Conservation (phyloP, 2,888 invertebrate genomes). For the Thereva nobilitata region DNA sequence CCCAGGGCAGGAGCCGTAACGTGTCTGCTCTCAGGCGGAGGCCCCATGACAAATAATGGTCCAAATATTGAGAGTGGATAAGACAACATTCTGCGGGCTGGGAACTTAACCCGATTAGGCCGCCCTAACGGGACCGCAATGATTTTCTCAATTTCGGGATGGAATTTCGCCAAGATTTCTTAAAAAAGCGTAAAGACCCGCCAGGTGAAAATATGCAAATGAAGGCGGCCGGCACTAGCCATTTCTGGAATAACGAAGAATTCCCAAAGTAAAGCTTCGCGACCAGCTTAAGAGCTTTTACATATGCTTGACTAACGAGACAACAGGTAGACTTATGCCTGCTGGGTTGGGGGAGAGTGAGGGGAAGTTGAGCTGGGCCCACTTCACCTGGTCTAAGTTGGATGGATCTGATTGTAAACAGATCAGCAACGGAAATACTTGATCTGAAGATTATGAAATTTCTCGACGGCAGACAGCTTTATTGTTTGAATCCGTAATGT, state of each 20-base stretch:
- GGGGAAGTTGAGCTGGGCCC: neutral
- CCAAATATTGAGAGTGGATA: no score
- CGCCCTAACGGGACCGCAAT: slow-evolving; percentile 24
- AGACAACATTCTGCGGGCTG: no score
- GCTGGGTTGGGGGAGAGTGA: no score
- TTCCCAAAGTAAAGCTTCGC: no score
- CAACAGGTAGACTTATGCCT: no score
- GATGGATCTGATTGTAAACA: neutral
- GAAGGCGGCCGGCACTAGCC: slow-evolving; percentile 4
- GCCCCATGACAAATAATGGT: no score
- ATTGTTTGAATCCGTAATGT: slow-evolving; percentile 20
- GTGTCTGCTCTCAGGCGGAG: no score
- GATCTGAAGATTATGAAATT: slow-evolving; percentile 29
- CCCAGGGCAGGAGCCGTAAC: no score
- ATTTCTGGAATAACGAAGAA: no score
- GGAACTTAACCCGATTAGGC: slow-evolving; percentile 11
- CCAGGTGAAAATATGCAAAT: slow-evolving; percentile 29
- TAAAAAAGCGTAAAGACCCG: slow-evolving; percentile 5
- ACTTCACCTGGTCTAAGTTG: neutral
- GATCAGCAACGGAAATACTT: slow-evolving; percentile 25
- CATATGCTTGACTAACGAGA: no score
- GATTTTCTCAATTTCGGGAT: slow-evolving; percentile 2
- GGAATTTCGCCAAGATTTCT: neutral
- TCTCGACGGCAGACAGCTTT: slow-evolving; percentile 3
- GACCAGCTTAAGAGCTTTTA: no score